A percentile compares a stretch with the other conserved stretches of the same genome.
Conservation (phyloP, 2,888 invertebrate species). For the Napeogenes sylphis region DNA sequence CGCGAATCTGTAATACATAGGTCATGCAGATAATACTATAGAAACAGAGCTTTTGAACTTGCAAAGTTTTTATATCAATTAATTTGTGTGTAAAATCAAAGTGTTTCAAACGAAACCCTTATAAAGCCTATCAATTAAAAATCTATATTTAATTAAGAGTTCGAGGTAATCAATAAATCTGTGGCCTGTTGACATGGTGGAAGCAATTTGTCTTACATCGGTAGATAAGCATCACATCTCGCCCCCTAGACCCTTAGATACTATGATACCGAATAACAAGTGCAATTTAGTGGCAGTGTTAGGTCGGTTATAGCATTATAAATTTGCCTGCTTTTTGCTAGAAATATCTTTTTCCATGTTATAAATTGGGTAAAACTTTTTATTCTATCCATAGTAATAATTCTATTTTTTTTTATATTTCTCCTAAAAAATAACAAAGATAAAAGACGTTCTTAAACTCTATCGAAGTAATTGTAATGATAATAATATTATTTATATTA, state of each 20-base stretch:
- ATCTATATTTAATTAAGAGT: slow-evolving; percentile 14
- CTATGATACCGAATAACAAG: slow-evolving; percentile 12
- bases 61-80: background rate
- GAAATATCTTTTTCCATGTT: background rate
- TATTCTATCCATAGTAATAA: too few species aligned
- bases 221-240: slow-evolving; percentile 55
- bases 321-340: background rate
- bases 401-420: too few species aligned
- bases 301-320: background rate
- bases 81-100: background rate
- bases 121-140: slow-evolving; percentile 24
- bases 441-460: too few species aligned
- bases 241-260: slow-evolving; percentile 21
- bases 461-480: too few species aligned
- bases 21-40: background rate
- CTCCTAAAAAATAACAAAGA: too few species aligned
- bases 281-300: background rate
- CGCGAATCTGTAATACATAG: slow-evolving; percentile 1
- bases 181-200: slow-evolving; percentile 37
- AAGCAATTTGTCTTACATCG: slow-evolving; percentile 69
- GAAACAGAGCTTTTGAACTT: background rate
- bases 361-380: too few species aligned
- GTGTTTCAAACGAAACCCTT: background rate
- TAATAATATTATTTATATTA: too few species aligned
- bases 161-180: slow-evolving; percentile 44